Percentiles rank a stretch among this genome's conserved stretches.
Evolutionary conservation across 2,113 vertebrate species (phyloP).

Genomic region (Amazona guildingii): DNA sequence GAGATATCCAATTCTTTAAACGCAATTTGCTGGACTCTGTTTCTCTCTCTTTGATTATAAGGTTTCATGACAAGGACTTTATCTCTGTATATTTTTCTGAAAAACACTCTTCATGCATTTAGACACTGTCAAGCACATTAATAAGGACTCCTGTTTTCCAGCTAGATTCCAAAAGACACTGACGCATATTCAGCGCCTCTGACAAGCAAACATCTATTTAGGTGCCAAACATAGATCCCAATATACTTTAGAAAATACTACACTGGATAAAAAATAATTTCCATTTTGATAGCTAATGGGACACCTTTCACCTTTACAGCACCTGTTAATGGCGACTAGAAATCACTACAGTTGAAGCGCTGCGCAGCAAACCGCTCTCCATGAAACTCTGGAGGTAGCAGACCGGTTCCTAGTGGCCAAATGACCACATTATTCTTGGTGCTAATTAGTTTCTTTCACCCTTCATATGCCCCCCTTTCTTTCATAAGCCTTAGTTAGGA

Average conservation of each 20-base stretch:
- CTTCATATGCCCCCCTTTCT: neutral
- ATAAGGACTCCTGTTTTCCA: neutral
- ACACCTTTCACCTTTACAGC: neutral
- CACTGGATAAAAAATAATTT: neutral
- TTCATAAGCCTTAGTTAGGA: neutral
- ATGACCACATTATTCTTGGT: neutral
- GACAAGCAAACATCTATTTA: neutral
- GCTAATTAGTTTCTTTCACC: neutral
- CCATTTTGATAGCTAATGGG: neutral
- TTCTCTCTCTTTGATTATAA: neutral
- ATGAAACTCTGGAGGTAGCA: neutral
- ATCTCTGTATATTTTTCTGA: neutral
- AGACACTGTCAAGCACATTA: slow-evolving; percentile 39
- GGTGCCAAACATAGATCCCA: neutral
- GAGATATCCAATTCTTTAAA: neutral
- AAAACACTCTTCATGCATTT: slow-evolving; percentile 33
- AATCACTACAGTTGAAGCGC: neutral
- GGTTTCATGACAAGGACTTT: neutral
- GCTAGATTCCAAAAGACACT: neutral
- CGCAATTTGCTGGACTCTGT: neutral
- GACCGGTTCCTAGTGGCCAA: neutral
- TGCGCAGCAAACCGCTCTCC: neutral
- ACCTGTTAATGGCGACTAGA: neutral
- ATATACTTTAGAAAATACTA: neutral
- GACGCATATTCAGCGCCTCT: neutral